Evolutionary conservation across 30 jellyfish, hydroid and myxozoan genomes (phyloP), one percentile per base, ranked within the genome.

Genomic region (Hydractinia symbiolongicarpus): DNA sequence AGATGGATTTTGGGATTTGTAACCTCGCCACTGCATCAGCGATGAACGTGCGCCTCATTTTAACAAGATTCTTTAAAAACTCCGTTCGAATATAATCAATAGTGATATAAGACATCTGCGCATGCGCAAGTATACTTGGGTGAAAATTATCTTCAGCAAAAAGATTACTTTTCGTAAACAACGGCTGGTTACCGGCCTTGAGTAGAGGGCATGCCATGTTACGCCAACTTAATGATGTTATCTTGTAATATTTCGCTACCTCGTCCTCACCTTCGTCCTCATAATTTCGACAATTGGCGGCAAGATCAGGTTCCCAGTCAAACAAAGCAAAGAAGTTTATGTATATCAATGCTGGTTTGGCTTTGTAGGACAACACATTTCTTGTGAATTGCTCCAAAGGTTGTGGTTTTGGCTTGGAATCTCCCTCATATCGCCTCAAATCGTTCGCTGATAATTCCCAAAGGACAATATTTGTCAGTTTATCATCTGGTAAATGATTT

Each of bases 371-470:
- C 72, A 94, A 83, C 56, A 94, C 96, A 44, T 94, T 91, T 67
- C 96, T 90, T 7, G 96, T 88, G 88, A 94, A 94, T 81, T 94
- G 99, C 81, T 94, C 99, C 72, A 94, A 66, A 16, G 97, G 85
- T 55, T 94, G 99, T n/a, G 87, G 89, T 79, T 75, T 84, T 55
- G 96, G 96, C 67, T 84, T 73, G 15, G 79, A 54, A 13, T 62
- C 66, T 16, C 88, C 99, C 54, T 94, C 99, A 82, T 70, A 94
- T 54, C 99, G 82, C 54, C 90, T 90, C 99, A 94, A 88, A 84
- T 94, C 99, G 66, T 94, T 94, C 19, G 99, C 99, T 16, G 97
- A 86, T 61, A 94, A 64, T 79, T 94, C 99, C 99, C 99, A 94
- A 5, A 94, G 77, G 19, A 94, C 99, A 54, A 94, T 94, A 76